A percentile compares a stretch with the other conserved stretches of the same genome.
Conservation (phyloP, 2,113 vertebrate species). For the Chlorodrepanis virens region DNA sequence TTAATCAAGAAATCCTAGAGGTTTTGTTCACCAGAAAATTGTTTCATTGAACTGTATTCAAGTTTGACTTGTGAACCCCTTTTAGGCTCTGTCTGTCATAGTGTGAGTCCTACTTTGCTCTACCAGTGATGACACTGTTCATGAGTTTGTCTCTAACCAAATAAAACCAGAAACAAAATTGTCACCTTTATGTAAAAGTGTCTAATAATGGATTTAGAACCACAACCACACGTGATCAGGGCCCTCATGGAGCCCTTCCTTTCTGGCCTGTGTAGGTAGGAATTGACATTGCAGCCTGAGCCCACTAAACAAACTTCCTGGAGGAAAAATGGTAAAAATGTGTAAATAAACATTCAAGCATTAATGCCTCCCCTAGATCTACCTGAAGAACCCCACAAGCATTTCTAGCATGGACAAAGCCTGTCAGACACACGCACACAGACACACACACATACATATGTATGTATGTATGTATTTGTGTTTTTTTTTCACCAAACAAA, state of each 20-base stretch:
- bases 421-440: background rate
- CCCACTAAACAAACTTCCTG: background rate
- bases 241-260: background rate
- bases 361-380: background rate
- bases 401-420: background rate
- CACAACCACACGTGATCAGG: background rate
- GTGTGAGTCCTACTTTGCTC: background rate
- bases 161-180: background rate
- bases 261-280: background rate
- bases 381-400: background rate
- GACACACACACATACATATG: fast-evolving
- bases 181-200: background rate
- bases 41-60: background rate
- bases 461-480: too few relatives aligned
- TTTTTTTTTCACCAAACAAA: background rate
- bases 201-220: background rate
- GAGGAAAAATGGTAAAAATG: background rate
- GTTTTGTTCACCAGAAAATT: background rate
- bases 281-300: background rate
- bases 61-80: background rate
- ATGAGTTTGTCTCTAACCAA: background rate
- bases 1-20: background rate
- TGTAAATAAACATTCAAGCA: background rate
- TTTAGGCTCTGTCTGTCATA: background rate
- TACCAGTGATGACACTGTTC: background rate